phyloP scores from a whole-genome alignment of 1,140 invertebrate genomes.

The Alviniconcha marisindica region DNA sequence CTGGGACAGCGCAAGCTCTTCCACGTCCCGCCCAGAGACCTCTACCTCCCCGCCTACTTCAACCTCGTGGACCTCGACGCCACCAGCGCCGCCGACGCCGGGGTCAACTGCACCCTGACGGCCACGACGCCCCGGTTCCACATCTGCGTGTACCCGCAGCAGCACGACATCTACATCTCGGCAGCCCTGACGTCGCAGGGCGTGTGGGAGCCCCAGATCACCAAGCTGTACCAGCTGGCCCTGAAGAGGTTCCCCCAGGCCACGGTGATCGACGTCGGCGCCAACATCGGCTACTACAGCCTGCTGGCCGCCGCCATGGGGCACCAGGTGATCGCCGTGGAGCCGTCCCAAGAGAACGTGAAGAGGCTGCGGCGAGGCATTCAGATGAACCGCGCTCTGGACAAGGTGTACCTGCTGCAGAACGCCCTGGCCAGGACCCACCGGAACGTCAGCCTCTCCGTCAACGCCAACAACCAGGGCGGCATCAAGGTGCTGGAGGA shows the following conservation, averaged over 20 bases:
- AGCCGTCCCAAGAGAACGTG: conserved; percentile 62
- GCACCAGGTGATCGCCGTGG: conserved; percentile 67
- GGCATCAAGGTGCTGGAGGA: conserved; percentile 56
- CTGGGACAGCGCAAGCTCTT: conserved; percentile 37
- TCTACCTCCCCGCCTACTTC: conserved; percentile 37
- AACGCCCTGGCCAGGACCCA: conserved; percentile 64
- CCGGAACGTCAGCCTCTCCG: conserved; percentile 49
- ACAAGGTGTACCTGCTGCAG: conserved; percentile 55
- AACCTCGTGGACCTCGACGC: conserved; percentile 31
- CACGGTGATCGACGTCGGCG: conserved; percentile 67
- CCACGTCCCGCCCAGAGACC: conserved; percentile 30
- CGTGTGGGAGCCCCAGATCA: conserved; percentile 68
- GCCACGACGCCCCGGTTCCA: conserved; percentile 55
- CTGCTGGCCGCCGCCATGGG: conserved; percentile 62
- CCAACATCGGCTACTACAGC: conserved; percentile 68
- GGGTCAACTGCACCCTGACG: conserved; percentile 53
- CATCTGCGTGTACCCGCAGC: conserved; percentile 59
- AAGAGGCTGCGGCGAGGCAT: conserved; percentile 51
- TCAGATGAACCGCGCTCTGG: conserved; percentile 44
- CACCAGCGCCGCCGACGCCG: not conserved
- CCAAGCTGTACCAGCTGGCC: conserved; percentile 51
- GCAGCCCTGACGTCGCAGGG: conserved; percentile 56
- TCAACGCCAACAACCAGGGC: conserved; percentile 63
- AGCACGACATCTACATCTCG: conserved; percentile 64
- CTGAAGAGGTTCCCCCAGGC: conserved; percentile 50